A percentile compares a stretch with the other conserved stretches of the same genome.
phyloP scores from a whole-genome alignment of 2,113 vertebrate species.

The Nyctibius bracteatus region DNA sequence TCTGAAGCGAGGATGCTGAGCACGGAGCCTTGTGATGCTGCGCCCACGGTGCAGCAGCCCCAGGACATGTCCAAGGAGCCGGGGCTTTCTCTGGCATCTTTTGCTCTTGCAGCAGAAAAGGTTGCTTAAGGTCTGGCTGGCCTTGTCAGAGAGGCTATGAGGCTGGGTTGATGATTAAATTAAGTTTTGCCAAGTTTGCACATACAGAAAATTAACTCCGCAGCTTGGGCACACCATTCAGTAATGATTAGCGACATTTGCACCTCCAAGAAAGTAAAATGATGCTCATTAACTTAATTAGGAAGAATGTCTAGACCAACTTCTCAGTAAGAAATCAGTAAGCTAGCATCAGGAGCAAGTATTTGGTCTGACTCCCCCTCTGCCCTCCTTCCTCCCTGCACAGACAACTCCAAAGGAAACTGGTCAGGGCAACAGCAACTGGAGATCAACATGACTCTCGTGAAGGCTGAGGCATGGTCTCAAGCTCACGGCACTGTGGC shows the following conservation, averaged over 20 bases:
- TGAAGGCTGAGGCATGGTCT: rapidly evolving
- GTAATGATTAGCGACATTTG: background rate
- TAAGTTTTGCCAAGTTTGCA: background rate
- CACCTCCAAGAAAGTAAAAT: background rate
- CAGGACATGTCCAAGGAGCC: rapidly evolving
- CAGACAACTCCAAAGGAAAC: background rate
- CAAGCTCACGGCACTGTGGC: background rate
- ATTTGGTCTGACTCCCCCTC: background rate
- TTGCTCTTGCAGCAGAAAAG: background rate
- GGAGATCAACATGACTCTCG: rapidly evolving
- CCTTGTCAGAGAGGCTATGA: background rate
- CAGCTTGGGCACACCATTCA: background rate
- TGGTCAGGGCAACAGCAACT: background rate
- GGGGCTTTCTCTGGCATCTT: background rate
- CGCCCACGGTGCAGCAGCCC: background rate
- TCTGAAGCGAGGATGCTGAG: background rate
- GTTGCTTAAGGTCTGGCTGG: background rate
- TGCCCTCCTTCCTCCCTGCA: background rate
- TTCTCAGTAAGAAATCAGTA: background rate
- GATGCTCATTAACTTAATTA: background rate
- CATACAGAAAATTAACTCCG: background rate
- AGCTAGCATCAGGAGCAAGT: background rate
- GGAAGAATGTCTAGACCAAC: background rate
- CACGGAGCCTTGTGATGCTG: background rate
- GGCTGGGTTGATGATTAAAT: background rate